These are phyloP conservation scores for Lepidocolaptes lacrymiger DNA, from an alignment of 2,797 vertebrate genomes.

Conservation along the genomic window DNA sequence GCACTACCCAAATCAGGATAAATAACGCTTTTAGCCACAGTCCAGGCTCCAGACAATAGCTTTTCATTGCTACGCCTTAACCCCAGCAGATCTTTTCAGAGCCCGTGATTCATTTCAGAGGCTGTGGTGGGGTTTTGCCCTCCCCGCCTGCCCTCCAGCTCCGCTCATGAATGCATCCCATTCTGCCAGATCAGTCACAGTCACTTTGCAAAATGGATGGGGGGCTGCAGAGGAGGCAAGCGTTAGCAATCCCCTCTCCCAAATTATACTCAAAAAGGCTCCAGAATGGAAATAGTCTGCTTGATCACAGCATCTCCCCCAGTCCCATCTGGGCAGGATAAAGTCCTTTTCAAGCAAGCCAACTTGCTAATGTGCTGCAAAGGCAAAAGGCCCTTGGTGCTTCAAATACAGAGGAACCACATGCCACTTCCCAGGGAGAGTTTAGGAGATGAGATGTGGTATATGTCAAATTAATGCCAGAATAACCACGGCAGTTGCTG, in stretches of 20 bases:
- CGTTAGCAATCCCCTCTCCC: background rate
- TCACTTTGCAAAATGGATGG: background rate
- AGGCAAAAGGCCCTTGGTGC: conserved; percentile 18
- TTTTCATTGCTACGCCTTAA: conserved; percentile 50
- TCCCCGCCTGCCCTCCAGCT: conserved; percentile 38
- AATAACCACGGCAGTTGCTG: conserved; percentile 39
- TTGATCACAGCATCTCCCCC: background rate
- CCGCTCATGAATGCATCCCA: conserved; percentile 41
- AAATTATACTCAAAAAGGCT: background rate
- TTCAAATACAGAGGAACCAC: conserved; percentile 32
- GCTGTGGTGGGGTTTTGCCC: conserved; percentile 54
- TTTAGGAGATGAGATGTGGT: conserved; percentile 40
- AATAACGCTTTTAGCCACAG: conserved; percentile 55
- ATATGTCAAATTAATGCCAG: background rate
- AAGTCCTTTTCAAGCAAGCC: conserved; percentile 24
- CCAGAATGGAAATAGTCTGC: background rate
- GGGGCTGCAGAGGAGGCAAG: background rate
- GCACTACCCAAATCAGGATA: conserved; percentile 21
- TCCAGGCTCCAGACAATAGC: conserved; percentile 58
- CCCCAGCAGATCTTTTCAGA: conserved; percentile 61
- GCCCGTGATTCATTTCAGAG: conserved; percentile 46
- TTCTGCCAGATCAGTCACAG: conserved; percentile 54
- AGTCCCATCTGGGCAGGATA: background rate
- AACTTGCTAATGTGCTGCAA: background rate
- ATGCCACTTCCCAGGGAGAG: conserved; percentile 40